Evolutionary conservation across 64 coral and sea anemone species (phyloP), one percentile per base, ranked within the genome.

Genomic region (Exaiptasia diaphana): DNA sequence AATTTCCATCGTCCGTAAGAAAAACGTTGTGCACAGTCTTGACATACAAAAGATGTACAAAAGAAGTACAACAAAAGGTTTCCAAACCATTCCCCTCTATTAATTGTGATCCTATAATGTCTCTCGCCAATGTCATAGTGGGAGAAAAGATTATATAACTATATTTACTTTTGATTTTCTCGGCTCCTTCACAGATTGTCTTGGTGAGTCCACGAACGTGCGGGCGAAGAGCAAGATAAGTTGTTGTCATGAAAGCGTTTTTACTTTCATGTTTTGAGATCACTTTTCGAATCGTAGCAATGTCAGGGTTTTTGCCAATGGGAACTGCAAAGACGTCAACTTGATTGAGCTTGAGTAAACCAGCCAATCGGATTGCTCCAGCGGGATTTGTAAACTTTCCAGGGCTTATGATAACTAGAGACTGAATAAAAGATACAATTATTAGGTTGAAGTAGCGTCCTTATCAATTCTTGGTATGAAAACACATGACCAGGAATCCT

Each of bases 131-230:
- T n/a, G n/a, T n/a, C n/a, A n/a, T n/a, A n/a, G n/a, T n/a, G n/a
- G n/a, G n/a, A n/a, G n/a, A n/a, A n/a, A n/a, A n/a, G n/a, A n/a
- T n/a, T n/a, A n/a, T n/a, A n/a, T n/a, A n/a, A n/a, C n/a, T n/a
- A n/a, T 41, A 3, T 25, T 46, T 73, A 73, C 69, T 17, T 49
- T 73, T 73, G 14, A 73, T 73, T 23, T 73, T 73, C 0, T 73
- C 69, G 17, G 69, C 84, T 76, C 84, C 84, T 54, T 39, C 12
- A 55, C 84, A 87, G 3, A 87, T 61, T 27, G 84, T 53, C n/a
- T 87, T 73, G 20, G 84, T 87, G 5, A 87, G 4, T 18, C 57
- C 73, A 21, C 84, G 58, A 6, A 87, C 30, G 40, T 68, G 59
- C 3, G 84, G 72, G 23, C 43, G 72, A 8, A 87, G 45, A n/a